Percentiles rank a stretch among this genome's conserved stretches.
phyloP scores from a whole-genome alignment of 2,888 invertebrate genomes.

The Catotricha subobsoleta region DNA sequence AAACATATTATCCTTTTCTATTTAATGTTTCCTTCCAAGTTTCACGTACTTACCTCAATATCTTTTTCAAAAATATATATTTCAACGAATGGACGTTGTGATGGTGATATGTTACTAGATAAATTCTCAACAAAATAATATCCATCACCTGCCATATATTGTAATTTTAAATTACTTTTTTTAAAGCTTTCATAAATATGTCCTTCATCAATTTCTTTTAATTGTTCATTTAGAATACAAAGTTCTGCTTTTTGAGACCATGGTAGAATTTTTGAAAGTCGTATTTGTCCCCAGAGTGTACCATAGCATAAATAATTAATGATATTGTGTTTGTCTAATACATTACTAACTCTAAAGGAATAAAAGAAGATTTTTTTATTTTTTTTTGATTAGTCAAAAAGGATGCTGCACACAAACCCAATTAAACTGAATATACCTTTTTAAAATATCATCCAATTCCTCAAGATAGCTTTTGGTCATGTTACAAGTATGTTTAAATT shows the following conservation, averaged over 20 bases:
- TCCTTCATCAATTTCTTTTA: constrained; percentile 5
- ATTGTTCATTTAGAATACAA: constrained; percentile 8
- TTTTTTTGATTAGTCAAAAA: too few species aligned
- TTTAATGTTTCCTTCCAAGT: not conserved
- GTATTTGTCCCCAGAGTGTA: constrained; percentile 9
- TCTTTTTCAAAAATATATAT: constrained; percentile 6
- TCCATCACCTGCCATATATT: constrained; percentile 4
- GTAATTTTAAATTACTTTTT: constrained; percentile 1
- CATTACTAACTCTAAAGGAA: not conserved
- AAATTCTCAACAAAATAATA: not conserved
- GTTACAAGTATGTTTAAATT: constrained; percentile 5
- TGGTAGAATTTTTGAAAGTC: constrained; percentile 6
- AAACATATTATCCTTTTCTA: not conserved
- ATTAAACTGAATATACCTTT: not conserved
- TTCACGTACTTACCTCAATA: not conserved
- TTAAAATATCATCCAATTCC: constrained; percentile 5
- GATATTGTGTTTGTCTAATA: not conserved
- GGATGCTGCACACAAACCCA: not conserved
- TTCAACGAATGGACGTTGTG: constrained; percentile 3
- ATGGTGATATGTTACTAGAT: too few species aligned
- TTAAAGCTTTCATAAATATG: constrained; percentile 4
- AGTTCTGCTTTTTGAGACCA: constrained; percentile 8
- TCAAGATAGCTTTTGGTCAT: constrained; percentile 5
- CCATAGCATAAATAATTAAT: constrained; percentile 7
- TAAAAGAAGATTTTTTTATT: too few species aligned